A percentile compares a stretch with the other conserved stretches of the same genome.
phyloP scores from a whole-genome alignment of 2,797 vertebrate genomes.

The Sternotherus odoratus region DNA sequence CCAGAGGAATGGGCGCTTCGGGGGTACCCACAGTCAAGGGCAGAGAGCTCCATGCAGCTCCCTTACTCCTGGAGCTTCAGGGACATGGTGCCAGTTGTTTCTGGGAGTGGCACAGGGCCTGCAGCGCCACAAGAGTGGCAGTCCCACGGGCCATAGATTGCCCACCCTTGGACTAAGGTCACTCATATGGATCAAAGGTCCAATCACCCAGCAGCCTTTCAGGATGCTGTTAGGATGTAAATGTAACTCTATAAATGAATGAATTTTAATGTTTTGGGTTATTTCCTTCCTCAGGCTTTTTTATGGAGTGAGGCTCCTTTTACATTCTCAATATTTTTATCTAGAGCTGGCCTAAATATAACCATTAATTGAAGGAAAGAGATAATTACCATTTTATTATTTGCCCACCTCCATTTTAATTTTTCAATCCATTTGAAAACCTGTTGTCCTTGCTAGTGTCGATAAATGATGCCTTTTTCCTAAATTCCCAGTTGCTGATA shows the following conservation, averaged over 20 bases:
- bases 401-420: not conserved
- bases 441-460: not conserved
- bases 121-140: too few relatives aligned
- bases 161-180: not conserved
- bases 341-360: not conserved
- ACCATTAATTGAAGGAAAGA: not conserved
- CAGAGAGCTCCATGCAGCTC: too few relatives aligned
- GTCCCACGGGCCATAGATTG: too few relatives aligned
- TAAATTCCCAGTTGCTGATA: not conserved
- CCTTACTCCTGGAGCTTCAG: too few relatives aligned
- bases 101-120: too few relatives aligned
- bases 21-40: too few relatives aligned
- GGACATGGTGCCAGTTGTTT: too few relatives aligned
- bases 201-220: not conserved
- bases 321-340: not conserved
- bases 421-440: not conserved
- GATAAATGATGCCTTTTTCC: not conserved
- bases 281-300: not conserved
- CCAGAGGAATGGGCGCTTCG: too few relatives aligned
- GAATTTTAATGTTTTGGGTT: not conserved
- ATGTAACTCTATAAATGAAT: not conserved
- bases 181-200: not conserved
- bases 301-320: not conserved
- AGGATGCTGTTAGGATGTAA: not conserved
- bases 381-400: not conserved